Evolutionary conservation across 2,888 invertebrate genomes (phyloP).

Genomic region (Pilophorus perplexus): DNA sequence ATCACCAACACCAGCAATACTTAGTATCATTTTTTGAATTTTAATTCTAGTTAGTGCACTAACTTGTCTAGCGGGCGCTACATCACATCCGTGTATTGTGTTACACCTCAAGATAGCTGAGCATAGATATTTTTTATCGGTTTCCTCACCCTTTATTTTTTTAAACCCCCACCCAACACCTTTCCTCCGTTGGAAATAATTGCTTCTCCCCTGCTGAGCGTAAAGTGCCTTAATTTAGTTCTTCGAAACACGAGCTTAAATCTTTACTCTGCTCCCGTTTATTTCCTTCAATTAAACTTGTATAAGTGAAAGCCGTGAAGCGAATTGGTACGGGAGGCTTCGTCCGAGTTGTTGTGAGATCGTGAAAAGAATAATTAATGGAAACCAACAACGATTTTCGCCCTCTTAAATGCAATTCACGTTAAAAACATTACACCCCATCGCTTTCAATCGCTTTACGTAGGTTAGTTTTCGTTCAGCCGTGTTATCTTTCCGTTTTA

Average conservation of each 20-base stretch:
- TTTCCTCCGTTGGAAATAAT: constrained; percentile 7
- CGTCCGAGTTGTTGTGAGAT: constrained; percentile 30
- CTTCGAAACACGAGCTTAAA: constrained; percentile 39
- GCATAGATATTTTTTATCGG: too few relatives aligned
- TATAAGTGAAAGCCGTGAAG: constrained; percentile 26
- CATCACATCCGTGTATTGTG: too few relatives aligned
- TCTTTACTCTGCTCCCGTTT: constrained; percentile 19
- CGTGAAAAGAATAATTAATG: constrained; percentile 40
- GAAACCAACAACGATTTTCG: constrained; percentile 12
- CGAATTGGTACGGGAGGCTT: constrained; percentile 12
- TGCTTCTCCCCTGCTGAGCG: constrained; percentile 19
- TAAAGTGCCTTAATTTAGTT: constrained; percentile 36
- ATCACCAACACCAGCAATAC: too few relatives aligned
- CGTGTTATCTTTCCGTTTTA: background rate
- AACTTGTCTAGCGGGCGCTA: too few relatives aligned
- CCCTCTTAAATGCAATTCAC: constrained; percentile 25
- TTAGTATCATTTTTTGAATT: too few relatives aligned
- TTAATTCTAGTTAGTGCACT: too few relatives aligned
- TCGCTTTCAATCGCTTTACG: constrained; percentile 17
- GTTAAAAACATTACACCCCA: constrained; percentile 31
- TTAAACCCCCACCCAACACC: background rate
- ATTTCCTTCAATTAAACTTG: constrained; percentile 38
- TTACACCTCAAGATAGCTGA: too few relatives aligned
- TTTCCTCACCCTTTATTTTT: too few relatives aligned
- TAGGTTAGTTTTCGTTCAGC: constrained; percentile 1